phyloP scores from a whole-genome alignment of 2,888 invertebrate species.

The Argyresthia goedartella region DNA sequence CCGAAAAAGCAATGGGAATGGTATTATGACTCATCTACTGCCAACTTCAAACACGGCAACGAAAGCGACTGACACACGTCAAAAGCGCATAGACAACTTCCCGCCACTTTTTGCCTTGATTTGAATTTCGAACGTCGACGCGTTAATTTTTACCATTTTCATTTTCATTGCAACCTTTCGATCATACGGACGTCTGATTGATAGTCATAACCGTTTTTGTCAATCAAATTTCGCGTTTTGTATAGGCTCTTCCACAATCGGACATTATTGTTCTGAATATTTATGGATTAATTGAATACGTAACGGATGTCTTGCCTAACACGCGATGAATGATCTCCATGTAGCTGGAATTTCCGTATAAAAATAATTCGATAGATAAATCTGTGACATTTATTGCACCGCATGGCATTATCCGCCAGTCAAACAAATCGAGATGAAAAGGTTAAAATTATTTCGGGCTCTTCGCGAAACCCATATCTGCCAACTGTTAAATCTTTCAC shows the following conservation, averaged over 20 bases:
- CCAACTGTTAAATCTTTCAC: slow-evolving; percentile 57
- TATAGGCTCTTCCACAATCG: slow-evolving; percentile 44
- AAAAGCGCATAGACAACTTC: slow-evolving; percentile 55
- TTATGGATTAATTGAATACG: slow-evolving; percentile 47
- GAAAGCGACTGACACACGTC: slow-evolving; percentile 22
- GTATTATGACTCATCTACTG: slow-evolving; percentile 8
- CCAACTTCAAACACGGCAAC: slow-evolving; percentile 22
- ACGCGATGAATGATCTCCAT: slow-evolving; percentile 43
- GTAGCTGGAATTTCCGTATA: slow-evolving; percentile 25
- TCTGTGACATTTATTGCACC: slow-evolving; percentile 7
- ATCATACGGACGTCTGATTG: slow-evolving; percentile 51
- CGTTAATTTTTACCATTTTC: slow-evolving; percentile 21
- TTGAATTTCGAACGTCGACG: neutral
- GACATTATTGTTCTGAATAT: slow-evolving; percentile 44
- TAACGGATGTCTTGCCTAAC: slow-evolving; percentile 28
- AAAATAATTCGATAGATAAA: slow-evolving; percentile 43
- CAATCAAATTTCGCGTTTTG: slow-evolving; percentile 46
- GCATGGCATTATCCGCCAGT: no score
- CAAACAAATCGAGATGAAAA: no score
- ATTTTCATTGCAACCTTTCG: slow-evolving; percentile 24
- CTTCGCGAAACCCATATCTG: slow-evolving; percentile 35
- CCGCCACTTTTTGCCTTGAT: slow-evolving; percentile 33
- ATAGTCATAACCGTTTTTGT: slow-evolving; percentile 51
- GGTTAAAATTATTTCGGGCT: slow-evolving; percentile 3
- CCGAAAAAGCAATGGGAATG: slow-evolving; percentile 5